These are phyloP conservation scores for Grapholita molesta DNA, from an alignment of 1,140 invertebrate species.

Conservation along the genomic window DNA sequence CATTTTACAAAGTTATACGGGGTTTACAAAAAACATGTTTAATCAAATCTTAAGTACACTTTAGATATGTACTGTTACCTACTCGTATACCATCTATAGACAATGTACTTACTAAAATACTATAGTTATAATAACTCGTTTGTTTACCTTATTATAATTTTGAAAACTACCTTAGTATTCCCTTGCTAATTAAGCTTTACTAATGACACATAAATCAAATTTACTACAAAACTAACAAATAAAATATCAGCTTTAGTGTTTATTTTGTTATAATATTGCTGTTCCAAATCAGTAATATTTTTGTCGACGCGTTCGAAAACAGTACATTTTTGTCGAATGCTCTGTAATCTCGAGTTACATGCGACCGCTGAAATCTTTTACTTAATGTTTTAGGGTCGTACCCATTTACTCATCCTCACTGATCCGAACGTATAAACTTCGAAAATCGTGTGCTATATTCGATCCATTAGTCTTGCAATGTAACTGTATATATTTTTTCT, in stretches of 20 bases:
- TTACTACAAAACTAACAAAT: no score
- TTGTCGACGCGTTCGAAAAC: neutral
- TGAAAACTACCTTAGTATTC: no score
- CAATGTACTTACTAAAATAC: no score
- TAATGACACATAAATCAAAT: no score
- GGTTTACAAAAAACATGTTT: no score
- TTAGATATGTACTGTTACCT: no score
- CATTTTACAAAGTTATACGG: no score
- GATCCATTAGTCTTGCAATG: neutral
- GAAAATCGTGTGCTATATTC: neutral
- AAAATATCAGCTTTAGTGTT: neutral
- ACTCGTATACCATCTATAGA: no score
- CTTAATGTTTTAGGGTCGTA: neutral
- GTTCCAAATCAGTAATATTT: neutral
- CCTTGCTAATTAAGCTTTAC: neutral
- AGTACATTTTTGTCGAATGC: neutral
- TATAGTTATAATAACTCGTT: no score
- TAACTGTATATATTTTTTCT: neutral
- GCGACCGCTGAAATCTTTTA: slow-evolving; percentile 8
- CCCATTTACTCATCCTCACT: neutral
- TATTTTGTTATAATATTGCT: neutral
- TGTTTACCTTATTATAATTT: no score
- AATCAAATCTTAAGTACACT: no score
- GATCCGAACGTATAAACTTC: neutral
- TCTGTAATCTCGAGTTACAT: neutral